Percentiles rank a stretch among this genome's conserved stretches.
phyloP scores from a whole-genome alignment of 2,113 vertebrate genomes.

The Antechinus flavipes region DNA sequence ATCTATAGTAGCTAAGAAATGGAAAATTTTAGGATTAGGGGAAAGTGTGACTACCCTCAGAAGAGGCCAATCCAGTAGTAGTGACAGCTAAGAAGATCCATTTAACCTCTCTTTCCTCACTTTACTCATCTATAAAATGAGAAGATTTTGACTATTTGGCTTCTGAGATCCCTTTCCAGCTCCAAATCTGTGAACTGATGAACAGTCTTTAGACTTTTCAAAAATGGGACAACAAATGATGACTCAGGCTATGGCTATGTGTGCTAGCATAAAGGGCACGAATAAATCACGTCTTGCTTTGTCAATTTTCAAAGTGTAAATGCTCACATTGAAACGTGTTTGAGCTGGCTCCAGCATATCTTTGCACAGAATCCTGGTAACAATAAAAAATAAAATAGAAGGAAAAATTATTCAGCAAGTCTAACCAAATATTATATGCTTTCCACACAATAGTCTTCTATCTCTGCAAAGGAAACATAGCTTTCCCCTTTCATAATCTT shows the following conservation, averaged over 20 bases:
- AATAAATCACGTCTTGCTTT: background rate
- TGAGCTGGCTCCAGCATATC: background rate
- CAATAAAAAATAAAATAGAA: background rate
- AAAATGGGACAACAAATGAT: background rate
- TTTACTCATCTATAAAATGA: background rate
- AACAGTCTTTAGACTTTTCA: background rate
- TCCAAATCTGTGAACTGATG: background rate
- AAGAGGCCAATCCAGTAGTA: background rate
- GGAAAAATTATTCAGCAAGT: background rate
- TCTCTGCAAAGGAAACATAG: background rate
- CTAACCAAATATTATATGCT: background rate
- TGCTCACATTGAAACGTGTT: background rate
- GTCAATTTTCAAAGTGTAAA: background rate
- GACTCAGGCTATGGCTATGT: background rate
- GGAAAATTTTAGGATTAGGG: background rate
- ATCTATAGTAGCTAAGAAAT: no score
- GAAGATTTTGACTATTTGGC: no score
- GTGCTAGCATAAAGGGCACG: background rate
- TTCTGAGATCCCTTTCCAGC: background rate
- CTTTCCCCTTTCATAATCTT: background rate
- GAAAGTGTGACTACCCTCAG: background rate
- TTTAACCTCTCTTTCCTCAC: background rate
- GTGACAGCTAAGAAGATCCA: background rate
- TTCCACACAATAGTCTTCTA: background rate
- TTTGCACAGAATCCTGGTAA: background rate